Evolutionary conservation across 1,140 invertebrate genomes (phyloP).

Genomic region (Aphidius ervi): DNA sequence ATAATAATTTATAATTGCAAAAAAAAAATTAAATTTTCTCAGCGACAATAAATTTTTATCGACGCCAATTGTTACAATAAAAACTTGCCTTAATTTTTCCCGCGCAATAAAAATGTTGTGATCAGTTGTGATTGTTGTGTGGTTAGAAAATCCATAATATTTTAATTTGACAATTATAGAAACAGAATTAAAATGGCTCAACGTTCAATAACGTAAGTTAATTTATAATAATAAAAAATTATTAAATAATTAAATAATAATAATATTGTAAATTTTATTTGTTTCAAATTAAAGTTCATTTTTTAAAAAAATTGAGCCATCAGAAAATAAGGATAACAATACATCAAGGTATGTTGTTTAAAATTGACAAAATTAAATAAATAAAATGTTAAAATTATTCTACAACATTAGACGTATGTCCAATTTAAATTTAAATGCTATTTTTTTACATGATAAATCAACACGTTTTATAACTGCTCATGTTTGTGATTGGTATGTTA

Average conservation of each 20-base stretch:
- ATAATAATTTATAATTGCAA: background rate
- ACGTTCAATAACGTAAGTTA: conserved; percentile 38
- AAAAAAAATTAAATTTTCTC: conserved; percentile 12
- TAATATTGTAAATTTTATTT: conserved; percentile 2
- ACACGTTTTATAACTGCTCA: conserved; percentile 15
- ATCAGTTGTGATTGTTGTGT: too few relatives aligned
- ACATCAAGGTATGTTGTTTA: conserved; percentile 23
- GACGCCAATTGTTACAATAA: too few relatives aligned
- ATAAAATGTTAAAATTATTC: conserved; percentile 16
- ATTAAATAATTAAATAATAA: background rate
- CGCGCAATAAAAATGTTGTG: conserved; percentile 5
- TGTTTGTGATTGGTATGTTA: conserved; percentile 30
- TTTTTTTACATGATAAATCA: background rate
- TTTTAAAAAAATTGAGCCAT: conserved; percentile 23
- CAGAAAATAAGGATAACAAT: conserved; percentile 18
- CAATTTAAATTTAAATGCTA: too few relatives aligned
- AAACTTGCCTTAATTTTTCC: conserved; percentile 3
- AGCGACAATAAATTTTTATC: too few relatives aligned
- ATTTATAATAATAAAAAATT: background rate
- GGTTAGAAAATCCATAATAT: too few relatives aligned
- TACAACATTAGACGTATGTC: background rate
- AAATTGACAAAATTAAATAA: conserved; percentile 15
- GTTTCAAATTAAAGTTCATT: conserved; percentile 25
- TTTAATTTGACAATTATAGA: conserved; percentile 5
- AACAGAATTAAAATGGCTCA: conserved; percentile 35